Evolutionary conservation across 2,888 invertebrate species (phyloP).

Genomic region (Acrobasis repandana): DNA sequence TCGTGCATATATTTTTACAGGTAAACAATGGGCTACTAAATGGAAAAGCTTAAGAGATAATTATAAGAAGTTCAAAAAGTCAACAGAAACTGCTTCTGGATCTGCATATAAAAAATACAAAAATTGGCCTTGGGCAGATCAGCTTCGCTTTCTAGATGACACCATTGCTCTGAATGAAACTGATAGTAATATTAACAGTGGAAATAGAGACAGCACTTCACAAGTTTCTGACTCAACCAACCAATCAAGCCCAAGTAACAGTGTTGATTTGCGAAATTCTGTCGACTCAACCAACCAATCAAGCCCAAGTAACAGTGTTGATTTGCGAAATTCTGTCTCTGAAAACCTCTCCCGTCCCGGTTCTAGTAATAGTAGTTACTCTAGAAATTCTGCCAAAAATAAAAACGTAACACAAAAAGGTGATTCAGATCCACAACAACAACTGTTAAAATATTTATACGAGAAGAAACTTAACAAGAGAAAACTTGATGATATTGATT

Average conservation of each 20-base stretch:
- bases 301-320: too few species aligned
- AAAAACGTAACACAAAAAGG: too few species aligned
- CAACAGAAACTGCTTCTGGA: background rate
- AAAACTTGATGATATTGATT: slow-evolving; percentile 10
- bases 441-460: background rate
- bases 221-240: too few species aligned
- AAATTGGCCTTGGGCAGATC: slow-evolving; percentile 37
- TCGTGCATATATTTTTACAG: slow-evolving; percentile 19
- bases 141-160: slow-evolving; percentile 26
- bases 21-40: slow-evolving; percentile 30
- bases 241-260: background rate
- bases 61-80: slow-evolving; percentile 35
- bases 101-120: slow-evolving; percentile 35
- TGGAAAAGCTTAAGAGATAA: slow-evolving; percentile 39
- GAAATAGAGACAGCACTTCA: background rate
- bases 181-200: background rate
- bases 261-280: background rate
- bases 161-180: background rate
- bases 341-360: background rate
- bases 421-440: background rate
- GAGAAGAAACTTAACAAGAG: slow-evolving; percentile 3
- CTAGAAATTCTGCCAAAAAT: too few species aligned
- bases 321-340: too few species aligned
- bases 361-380: background rate
- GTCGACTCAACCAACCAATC: too few species aligned